Conservation (phyloP, 2,888 invertebrate species). For the Psylliodes chrysocephalus region DNA sequence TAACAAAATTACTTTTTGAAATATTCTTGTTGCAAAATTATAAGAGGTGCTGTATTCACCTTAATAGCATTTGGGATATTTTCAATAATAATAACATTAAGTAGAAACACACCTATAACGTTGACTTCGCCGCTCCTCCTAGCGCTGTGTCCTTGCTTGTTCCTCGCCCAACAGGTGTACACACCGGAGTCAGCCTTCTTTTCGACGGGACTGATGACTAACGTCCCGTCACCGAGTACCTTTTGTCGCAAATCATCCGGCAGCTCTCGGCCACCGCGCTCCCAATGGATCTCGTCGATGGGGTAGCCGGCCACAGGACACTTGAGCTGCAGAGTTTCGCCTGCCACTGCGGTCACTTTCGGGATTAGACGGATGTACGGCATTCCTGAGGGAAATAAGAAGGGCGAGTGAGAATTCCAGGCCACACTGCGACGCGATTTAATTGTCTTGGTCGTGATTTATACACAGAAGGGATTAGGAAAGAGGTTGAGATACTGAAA, state of each 20-base stretch:
- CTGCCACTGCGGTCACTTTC: slow-evolving; percentile 84
- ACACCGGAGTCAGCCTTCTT: slow-evolving; percentile 79
- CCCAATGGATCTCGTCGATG: slow-evolving; percentile 83
- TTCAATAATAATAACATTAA: no score
- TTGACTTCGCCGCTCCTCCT: slow-evolving; percentile 78
- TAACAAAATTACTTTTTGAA: no score
- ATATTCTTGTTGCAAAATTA: no score
- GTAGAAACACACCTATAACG: slow-evolving; percentile 83
- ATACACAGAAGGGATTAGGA: no score
- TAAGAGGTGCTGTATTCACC: no score
- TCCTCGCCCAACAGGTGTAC: slow-evolving; percentile 83
- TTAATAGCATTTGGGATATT: no score
- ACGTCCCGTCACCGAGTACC: slow-evolving; percentile 77
- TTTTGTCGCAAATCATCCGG: slow-evolving; percentile 85
- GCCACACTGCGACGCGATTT: neutral
- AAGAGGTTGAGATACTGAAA: no score
- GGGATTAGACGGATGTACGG: slow-evolving; percentile 83
- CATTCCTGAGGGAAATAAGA: slow-evolving; percentile 68
- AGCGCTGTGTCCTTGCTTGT: slow-evolving; percentile 81
- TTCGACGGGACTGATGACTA: slow-evolving; percentile 80
- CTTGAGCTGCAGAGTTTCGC: slow-evolving; percentile 77
- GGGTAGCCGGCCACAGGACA: slow-evolving; percentile 88
- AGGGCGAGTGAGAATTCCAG: neutral
- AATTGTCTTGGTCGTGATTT: neutral
- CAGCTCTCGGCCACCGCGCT: slow-evolving; percentile 76